Evolutionary conservation across 2,113 vertebrate genomes (phyloP).

Genomic region (Zosterops borbonicus): DNA sequence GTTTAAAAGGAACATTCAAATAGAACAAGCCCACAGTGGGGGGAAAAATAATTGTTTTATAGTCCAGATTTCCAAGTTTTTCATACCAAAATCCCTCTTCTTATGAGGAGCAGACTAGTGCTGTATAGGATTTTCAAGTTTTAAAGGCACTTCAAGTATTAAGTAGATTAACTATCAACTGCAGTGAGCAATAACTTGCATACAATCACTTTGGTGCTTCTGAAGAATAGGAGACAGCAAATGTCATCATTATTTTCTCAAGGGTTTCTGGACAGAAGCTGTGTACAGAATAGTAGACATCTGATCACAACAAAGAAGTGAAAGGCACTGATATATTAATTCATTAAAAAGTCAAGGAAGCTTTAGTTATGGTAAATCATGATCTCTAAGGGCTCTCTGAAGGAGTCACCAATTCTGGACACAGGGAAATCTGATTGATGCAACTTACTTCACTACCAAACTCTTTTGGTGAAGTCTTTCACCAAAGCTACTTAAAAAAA

Average conservation of each 20-base stretch:
- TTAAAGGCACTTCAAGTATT: background rate
- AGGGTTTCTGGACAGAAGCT: background rate
- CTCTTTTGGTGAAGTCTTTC: background rate
- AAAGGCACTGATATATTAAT: background rate
- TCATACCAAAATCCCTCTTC: background rate
- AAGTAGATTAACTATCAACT: background rate
- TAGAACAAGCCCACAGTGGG: background rate
- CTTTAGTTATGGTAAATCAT: background rate
- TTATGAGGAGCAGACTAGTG: background rate
- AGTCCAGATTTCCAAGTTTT: background rate
- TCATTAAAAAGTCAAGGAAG: background rate
- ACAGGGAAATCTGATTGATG: background rate
- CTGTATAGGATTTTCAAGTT: background rate
- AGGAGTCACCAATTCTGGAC: background rate
- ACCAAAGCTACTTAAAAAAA: background rate
- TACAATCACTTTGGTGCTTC: background rate
- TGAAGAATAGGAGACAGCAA: background rate
- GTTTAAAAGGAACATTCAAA: background rate
- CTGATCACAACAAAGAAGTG: background rate
- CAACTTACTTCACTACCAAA: background rate
- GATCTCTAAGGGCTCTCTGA: background rate
- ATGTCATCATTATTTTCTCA: background rate
- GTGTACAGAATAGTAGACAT: background rate
- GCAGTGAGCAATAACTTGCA: background rate
- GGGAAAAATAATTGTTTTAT: background rate